Conservation (phyloP, 53 echinoderm and acorn worm genomes). For the Astropecten irregularis region DNA sequence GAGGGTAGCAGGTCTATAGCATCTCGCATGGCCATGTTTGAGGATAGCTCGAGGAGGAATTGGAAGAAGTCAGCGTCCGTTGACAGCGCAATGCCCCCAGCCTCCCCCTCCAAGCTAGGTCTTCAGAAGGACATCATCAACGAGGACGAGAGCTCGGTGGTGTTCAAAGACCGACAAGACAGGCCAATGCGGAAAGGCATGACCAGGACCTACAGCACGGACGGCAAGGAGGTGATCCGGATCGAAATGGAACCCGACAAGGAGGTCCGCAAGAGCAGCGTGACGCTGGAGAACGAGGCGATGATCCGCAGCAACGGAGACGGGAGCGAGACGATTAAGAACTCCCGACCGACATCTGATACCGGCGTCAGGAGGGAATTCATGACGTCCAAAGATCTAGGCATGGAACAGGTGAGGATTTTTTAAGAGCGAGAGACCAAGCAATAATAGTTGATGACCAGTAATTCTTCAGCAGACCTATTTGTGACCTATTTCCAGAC, state of each 20-base stretch:
- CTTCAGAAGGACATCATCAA: slow-evolving; percentile 47
- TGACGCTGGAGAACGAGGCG: slow-evolving; percentile 11
- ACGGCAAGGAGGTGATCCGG: slow-evolving; percentile 70
- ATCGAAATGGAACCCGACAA: slow-evolving; percentile 51
- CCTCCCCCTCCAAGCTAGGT: slow-evolving; percentile 42
- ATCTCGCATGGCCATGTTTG: slow-evolving; percentile 65
- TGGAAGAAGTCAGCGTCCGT: slow-evolving; percentile 24
- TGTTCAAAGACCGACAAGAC: slow-evolving; percentile 26
- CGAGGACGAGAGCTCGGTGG: slow-evolving; percentile 20
- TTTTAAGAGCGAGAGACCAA: too few species aligned
- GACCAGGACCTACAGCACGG: slow-evolving; percentile 53
- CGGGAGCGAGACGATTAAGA: slow-evolving; percentile 44
- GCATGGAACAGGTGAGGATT: slow-evolving; percentile 87
- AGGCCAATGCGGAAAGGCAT: slow-evolving; percentile 6
- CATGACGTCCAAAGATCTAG: slow-evolving; percentile 82
- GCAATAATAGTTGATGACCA: too few species aligned
- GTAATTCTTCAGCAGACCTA: too few species aligned
- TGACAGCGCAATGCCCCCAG: slow-evolving; percentile 46
- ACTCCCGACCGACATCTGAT: not conserved
- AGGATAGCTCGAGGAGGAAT: slow-evolving; percentile 3
- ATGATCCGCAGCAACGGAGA: slow-evolving; percentile 57
- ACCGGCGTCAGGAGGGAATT: slow-evolving; percentile 44
- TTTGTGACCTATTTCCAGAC: too few species aligned
- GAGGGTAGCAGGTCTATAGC: slow-evolving; percentile 40
- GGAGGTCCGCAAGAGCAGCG: not conserved